Evolutionary conservation across 2,797 vertebrate species (phyloP).

Genomic region (Tapirus indicus): DNA sequence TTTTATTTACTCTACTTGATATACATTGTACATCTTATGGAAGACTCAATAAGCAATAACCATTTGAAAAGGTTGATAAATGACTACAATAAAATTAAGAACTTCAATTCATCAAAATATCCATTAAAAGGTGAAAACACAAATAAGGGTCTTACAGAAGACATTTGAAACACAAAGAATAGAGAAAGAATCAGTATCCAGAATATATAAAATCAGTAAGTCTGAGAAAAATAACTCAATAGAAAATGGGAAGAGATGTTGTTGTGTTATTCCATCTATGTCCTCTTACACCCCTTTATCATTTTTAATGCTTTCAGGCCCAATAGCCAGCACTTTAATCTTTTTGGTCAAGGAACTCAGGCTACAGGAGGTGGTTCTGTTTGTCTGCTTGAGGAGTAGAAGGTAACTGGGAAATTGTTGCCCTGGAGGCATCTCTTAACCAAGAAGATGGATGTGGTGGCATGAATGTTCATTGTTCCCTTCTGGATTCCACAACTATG

Average conservation of each 20-base stretch:
- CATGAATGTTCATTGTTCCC: neutral
- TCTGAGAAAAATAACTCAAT: neutral
- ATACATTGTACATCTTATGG: neutral
- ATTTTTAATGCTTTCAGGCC: neutral
- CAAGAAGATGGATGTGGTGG: neutral
- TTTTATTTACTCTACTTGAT: neutral
- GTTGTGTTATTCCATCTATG: neutral
- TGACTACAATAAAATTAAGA: neutral
- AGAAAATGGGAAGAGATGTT: neutral
- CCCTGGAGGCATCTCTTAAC: neutral
- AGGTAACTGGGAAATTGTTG: neutral
- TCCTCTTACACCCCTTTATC: neutral
- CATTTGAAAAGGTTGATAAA: neutral
- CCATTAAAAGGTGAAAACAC: neutral
- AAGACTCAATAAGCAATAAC: neutral
- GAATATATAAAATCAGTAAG: neutral
- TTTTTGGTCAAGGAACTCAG: neutral
- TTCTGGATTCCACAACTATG: neutral
- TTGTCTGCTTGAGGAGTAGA: neutral
- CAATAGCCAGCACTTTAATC: neutral
- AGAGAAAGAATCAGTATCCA: neutral
- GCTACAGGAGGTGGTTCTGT: neutral
- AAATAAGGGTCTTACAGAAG: neutral
- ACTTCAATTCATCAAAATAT: neutral
- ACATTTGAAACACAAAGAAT: neutral